These are phyloP conservation scores for Micoletzkya japonica DNA, from an alignment of 2,888 invertebrate genomes.

Conservation along the genomic window DNA sequence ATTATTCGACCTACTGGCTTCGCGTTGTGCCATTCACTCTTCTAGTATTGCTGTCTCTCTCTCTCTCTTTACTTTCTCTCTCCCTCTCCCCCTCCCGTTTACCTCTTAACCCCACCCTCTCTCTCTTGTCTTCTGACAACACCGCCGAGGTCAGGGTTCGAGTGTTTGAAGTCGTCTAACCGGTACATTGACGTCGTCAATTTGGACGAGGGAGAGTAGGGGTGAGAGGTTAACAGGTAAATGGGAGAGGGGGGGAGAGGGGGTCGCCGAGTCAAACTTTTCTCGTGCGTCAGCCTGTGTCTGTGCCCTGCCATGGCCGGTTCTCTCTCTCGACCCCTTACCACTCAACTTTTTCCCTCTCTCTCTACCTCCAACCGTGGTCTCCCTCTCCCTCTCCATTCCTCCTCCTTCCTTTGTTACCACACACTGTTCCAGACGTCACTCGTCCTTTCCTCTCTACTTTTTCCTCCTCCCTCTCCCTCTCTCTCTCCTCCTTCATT, in stretches of 20 bases:
- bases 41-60: not conserved
- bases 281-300: not conserved
- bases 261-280: not conserved
- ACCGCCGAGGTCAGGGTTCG: no score
- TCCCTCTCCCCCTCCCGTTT: not conserved
- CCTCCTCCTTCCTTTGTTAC: not conserved
- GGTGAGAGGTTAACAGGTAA: no score
- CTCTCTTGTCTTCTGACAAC: not conserved
- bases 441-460: not conserved
- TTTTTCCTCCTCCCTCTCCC: constrained; percentile 4
- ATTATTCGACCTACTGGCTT: not conserved
- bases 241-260: not conserved
- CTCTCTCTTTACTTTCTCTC: not conserved
- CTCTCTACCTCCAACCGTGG: not conserved
- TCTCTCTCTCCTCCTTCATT: not conserved
- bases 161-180: no score
- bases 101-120: not conserved
- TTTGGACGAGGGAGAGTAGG: no score
- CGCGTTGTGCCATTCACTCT: not conserved
- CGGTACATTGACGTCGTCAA: no score
- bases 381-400: not conserved
- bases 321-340: constrained; percentile 3
- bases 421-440: not conserved
- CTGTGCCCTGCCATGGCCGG: not conserved
- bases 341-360: not conserved